Evolutionary conservation across 2,888 invertebrate genomes (phyloP).

Genomic region (Leptopilina syphax): DNA sequence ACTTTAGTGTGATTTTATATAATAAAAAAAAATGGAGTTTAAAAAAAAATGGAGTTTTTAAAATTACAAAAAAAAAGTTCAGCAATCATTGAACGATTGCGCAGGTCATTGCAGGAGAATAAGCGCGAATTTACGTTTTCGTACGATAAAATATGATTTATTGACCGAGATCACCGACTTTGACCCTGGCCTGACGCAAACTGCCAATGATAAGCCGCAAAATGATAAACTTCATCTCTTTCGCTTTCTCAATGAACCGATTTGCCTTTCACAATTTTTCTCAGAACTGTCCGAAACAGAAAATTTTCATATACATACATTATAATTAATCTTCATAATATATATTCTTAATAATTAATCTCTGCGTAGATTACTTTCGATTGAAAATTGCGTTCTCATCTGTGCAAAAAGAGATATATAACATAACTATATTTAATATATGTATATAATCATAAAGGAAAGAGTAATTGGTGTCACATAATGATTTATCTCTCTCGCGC

Average conservation of each 20-base stretch:
- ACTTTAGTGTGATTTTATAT: neutral
- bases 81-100: conserved; percentile 6
- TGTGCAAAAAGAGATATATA: neutral
- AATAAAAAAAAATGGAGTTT: too few relatives aligned
- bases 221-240: conserved; percentile 47
- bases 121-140: conserved; percentile 35
- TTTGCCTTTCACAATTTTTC: conserved; percentile 13
- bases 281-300: conserved; percentile 12
- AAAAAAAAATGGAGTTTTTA: neutral
- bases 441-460: neutral
- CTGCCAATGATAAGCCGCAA: conserved; percentile 55
- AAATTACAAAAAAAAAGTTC: neutral
- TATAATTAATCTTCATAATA: too few relatives aligned
- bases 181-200: conserved; percentile 61
- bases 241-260: conserved; percentile 47
- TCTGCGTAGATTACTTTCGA: neutral
- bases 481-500: neutral
- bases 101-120: conserved; percentile 31
- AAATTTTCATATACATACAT: neutral
- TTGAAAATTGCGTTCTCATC: neutral
- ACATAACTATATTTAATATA: too few relatives aligned
- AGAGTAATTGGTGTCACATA: conserved; percentile 14
- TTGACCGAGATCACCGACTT: conserved; percentile 57
- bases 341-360: conserved; percentile 2
- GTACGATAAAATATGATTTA: conserved; percentile 33